Base-by-base conservation (phyloP, 2,888 invertebrate genomes). In the Scaptomyza parva region DNA sequence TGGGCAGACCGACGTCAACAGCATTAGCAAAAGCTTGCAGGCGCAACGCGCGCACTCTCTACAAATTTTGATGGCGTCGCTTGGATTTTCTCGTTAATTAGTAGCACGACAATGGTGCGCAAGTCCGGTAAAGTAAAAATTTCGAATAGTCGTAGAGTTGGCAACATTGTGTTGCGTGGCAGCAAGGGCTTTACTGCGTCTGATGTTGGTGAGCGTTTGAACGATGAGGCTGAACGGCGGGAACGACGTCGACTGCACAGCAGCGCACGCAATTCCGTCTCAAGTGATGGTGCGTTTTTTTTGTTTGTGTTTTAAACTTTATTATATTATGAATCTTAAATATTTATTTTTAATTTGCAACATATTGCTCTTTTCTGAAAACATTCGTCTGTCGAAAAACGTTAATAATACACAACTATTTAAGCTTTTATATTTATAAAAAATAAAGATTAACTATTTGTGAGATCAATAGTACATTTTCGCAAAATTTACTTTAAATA, bases 51-150 rank as follows among this genome's bases (percentile, higher is more conserved):
- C 47, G 48, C 53, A 59, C 70, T 69, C 65, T 69, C 66, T 73
- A 58, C 70, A 69, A 53, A 68, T 44, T 63, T 68, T 65, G 61
- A 61, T 66, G 68, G 63, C 66, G 68, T 64, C 62, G 58, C 47
- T 65, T 67, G 40, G 40, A 63, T 53, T 87, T 82, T 86, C 82
- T 78, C 61, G 68, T 71, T 86, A 84, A 86, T 88, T 84, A 85
- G 86, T 88, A 83, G 84, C 86, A 88, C 80, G 78, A 86, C 76
- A 85, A 85, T 85, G 84, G 88, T 85, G 86, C 84, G 84, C 84
- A 85, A 85, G 88, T 85, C 84, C 76, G 84, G 84, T 85, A 85
- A 88, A 86, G 88, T 88, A 76, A 88, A 80, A 80, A 78, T 80
- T 80, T 72, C 76, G 65, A 70, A 74, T 79, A 76, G 83, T 75